phyloP scores from a whole-genome alignment of 1,140 invertebrate genomes.

The Caenorhabditis briggsae region DNA sequence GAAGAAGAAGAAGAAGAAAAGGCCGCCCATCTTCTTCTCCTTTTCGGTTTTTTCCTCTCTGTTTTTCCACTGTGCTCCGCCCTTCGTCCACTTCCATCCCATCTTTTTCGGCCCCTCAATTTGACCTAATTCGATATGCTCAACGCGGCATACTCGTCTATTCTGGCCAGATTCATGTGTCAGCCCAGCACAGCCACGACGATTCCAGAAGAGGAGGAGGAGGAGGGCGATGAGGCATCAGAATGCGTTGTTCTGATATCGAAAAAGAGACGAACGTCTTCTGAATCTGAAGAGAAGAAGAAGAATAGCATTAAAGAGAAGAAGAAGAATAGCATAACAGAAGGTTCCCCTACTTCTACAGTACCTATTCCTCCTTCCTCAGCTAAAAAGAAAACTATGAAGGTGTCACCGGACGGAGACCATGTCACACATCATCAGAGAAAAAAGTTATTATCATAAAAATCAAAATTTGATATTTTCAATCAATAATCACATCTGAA shows the following conservation, averaged over 20 bases:
- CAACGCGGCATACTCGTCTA: conserved; percentile 45
- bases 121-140: conserved; percentile 51
- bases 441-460: not conserved
- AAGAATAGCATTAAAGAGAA: not conserved
- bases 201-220: conserved; percentile 47
- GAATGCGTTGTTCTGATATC: conserved; percentile 10
- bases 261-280: not conserved
- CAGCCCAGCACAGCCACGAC: not conserved
- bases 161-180: conserved; percentile 35
- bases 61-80: not conserved
- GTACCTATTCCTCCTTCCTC: not conserved
- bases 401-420: conserved; percentile 42
- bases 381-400: not conserved
- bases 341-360: not conserved
- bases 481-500: not conserved
- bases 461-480: no score
- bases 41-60: not conserved
- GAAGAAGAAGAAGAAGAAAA: conserved; percentile 5
- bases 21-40: not conserved
- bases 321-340: not conserved
- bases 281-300: not conserved
- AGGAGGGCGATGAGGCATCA: not conserved
- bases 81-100: not conserved
- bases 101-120: not conserved
- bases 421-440: conserved; percentile 35